phyloP scores from a whole-genome alignment of 2,797 vertebrate species.

The Crenuchus spilurus region DNA sequence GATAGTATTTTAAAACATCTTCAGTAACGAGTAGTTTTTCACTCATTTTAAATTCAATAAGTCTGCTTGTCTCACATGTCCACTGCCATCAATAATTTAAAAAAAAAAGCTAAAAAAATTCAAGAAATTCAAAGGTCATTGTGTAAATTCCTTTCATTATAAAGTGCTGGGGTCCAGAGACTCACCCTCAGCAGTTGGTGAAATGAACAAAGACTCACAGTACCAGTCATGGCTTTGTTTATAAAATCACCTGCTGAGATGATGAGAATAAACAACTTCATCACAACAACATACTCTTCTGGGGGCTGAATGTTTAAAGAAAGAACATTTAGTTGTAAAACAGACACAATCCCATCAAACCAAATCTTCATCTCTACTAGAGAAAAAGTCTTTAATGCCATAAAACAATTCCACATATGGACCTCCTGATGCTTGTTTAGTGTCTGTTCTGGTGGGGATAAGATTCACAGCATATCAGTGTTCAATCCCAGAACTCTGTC shows the following conservation, averaged over 20 bases:
- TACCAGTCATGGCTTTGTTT: slow-evolving; percentile 6
- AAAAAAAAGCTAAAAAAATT: slow-evolving; percentile 16
- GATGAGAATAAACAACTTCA: slow-evolving; percentile 25
- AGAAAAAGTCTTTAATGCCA: slow-evolving; percentile 66
- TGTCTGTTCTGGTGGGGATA: background rate
- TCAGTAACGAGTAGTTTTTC: too few relatives aligned
- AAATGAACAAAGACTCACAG: slow-evolving; percentile 32
- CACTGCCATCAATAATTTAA: background rate
- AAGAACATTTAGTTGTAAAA: slow-evolving; percentile 48
- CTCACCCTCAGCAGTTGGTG: slow-evolving; percentile 21
- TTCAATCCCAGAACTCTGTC: background rate
- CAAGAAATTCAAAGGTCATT: slow-evolving; percentile 19
- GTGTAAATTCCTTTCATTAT: slow-evolving; percentile 26
- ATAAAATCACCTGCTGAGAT: slow-evolving; percentile 15
- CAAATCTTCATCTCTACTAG: slow-evolving; percentile 65
- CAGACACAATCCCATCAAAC: slow-evolving; percentile 38
- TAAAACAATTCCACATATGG: slow-evolving; percentile 78
- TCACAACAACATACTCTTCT: slow-evolving; percentile 8
- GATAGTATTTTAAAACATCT: too few relatives aligned
- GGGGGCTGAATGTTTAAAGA: slow-evolving; percentile 22
- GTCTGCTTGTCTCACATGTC: background rate
- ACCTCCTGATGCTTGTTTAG: background rate
- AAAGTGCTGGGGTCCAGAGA: slow-evolving; percentile 30
- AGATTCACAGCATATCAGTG: background rate
- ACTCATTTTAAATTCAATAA: too few relatives aligned